These are phyloP conservation scores for Chalcosyrphus nemorum DNA, from an alignment of 2,888 invertebrate genomes.

Conservation along the genomic window DNA sequence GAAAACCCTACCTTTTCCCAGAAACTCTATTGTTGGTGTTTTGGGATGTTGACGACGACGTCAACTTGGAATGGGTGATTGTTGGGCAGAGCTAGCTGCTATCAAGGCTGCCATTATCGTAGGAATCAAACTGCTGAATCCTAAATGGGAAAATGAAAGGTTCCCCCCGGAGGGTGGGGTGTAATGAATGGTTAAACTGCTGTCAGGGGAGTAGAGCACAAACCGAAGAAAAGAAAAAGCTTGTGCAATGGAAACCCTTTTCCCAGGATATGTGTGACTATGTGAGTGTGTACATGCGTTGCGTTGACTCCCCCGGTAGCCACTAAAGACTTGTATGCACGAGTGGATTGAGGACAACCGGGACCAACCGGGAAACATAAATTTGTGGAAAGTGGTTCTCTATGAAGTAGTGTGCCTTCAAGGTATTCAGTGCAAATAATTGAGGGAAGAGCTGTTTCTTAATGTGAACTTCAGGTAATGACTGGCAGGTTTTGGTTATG, in stretches of 20 bases:
- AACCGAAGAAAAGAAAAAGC: background rate
- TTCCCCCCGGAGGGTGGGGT: slow-evolving; percentile 8
- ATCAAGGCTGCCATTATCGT: slow-evolving; percentile 42
- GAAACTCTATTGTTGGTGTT: background rate
- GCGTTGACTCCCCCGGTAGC: background rate
- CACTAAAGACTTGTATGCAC: background rate
- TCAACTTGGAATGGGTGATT: slow-evolving; percentile 22
- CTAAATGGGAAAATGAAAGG: slow-evolving; percentile 50
- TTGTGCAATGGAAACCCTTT: slow-evolving; percentile 13
- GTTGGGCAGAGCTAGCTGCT: slow-evolving; percentile 31
- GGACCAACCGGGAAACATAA: background rate
- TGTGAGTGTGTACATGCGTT: slow-evolving; percentile 5
- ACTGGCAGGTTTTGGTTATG: background rate
- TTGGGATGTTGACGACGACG: background rate
- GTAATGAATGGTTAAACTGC: slow-evolving; percentile 51
- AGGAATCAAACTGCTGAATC: slow-evolving; percentile 48
- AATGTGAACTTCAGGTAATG: background rate
- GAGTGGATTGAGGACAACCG: background rate
- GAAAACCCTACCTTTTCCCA: slow-evolving; percentile 3
- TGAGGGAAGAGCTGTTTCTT: background rate
- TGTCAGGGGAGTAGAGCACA: slow-evolving; percentile 26
- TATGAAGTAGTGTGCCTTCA: background rate
- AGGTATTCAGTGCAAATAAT: background rate
- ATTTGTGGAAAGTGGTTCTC: slow-evolving; percentile 8
- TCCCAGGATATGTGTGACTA: background rate